Conservation (phyloP, 1,140 invertebrate species). For the Brachionus asplanchnoidis region DNA sequence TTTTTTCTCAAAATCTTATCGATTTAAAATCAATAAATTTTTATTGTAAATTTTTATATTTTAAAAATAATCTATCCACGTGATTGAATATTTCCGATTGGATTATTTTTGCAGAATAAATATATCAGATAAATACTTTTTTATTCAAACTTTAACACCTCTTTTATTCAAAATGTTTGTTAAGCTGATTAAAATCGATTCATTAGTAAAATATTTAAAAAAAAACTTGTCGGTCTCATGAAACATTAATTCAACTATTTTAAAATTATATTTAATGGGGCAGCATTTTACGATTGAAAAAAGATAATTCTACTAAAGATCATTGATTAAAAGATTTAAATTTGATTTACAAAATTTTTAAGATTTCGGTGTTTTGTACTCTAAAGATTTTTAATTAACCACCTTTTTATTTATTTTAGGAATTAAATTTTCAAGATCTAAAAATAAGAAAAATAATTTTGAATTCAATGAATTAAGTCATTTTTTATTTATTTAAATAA, state of each 20-base stretch:
- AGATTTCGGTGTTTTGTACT: neutral
- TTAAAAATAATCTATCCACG: neutral
- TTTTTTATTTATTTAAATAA: no score
- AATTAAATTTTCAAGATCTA: neutral
- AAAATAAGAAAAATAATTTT: neutral
- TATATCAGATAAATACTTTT: neutral
- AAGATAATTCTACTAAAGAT: neutral
- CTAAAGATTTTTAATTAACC: neutral
- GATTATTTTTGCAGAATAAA: neutral
- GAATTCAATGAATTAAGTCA: neutral
- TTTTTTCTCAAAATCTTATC: neutral
- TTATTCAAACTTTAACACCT: neutral
- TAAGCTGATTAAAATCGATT: neutral
- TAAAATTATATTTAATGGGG: neutral
- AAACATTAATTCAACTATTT: neutral
- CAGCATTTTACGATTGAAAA: neutral
- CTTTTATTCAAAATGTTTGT: neutral
- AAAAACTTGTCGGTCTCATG: neutral
- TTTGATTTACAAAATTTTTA: neutral
- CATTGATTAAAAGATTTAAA: no score
- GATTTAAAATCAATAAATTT: slow-evolving; percentile 27
- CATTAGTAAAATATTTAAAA: neutral
- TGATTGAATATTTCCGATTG: neutral
- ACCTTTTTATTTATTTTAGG: neutral
- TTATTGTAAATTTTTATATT: neutral